Evolutionary conservation across 1,140 invertebrate species (phyloP).

Genomic region (Lamellibrachia luymesi): DNA sequence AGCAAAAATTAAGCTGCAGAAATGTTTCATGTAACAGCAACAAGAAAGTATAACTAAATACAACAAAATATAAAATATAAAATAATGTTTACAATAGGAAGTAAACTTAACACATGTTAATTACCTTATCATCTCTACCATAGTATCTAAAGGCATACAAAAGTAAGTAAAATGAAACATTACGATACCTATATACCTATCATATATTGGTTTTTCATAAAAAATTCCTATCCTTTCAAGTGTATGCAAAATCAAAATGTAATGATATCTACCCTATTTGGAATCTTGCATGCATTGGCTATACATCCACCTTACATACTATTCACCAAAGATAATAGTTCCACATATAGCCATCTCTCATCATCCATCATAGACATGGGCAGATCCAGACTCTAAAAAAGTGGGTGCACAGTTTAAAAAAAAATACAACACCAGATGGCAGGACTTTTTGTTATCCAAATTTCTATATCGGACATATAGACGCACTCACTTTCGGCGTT

Average conservation of each 20-base stretch:
- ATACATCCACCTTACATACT: background rate
- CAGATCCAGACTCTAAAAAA: no score
- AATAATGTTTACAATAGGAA: background rate
- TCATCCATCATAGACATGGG: no score
- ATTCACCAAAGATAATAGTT: background rate
- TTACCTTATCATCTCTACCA: background rate
- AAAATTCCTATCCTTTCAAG: background rate
- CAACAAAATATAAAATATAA: background rate
- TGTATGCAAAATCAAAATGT: background rate
- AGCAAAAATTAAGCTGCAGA: background rate
- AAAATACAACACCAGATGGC: no score
- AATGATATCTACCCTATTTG: background rate
- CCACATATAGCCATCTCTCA: no score
- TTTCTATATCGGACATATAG: no score
- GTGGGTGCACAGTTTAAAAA: no score
- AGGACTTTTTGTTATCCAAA: no score
- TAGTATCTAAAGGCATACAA: background rate
- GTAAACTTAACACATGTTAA: background rate
- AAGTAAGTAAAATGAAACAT: background rate
- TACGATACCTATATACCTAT: background rate
- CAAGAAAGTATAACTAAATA: background rate
- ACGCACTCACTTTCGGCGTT: no score
- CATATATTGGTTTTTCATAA: background rate
- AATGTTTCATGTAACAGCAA: background rate
- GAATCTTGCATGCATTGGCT: background rate